Base-by-base conservation (phyloP, 1,140 invertebrate genomes). In the Dendrolimus punctatus region DNA sequence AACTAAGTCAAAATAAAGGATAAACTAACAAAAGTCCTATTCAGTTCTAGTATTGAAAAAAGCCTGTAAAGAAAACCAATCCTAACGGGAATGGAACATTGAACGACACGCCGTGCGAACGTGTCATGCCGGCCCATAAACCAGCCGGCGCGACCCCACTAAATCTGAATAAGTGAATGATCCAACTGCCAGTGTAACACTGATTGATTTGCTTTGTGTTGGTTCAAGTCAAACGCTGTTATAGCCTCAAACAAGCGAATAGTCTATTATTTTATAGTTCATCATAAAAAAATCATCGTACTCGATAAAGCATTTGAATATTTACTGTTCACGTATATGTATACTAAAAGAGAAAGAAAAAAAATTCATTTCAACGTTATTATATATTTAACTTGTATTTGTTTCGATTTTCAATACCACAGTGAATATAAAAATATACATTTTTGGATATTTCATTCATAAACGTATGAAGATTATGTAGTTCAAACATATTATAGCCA, bases 91-190 rank as follows among this genome's bases (percentile, higher is more conserved):
- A 23, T 23, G 23, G 23, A 23, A 23, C 23, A 23, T 23, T 23
- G 23, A 23, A 23, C 23, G 23, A 50, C 40, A 40, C 49, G n/a
- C 10, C 37, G n/a, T 40, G 39, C 39, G 55, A 56, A 54, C 59
- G 48, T 54, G 51, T 48, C 46, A 54, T 62, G 51, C 60, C 62
- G 53, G 59, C 45, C 60, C 62, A 58, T 69, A 69, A 66, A 67
- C 41, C 51, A 60, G 49, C 57, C 56, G 60, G 57, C 57, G 45
- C 60, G 51, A 56, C 43, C 55, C 58, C 64, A 68, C 66, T 62
- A 64, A 70, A 67, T 64, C 59, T 62, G 64, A 64, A 69, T 70
- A 70, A 68, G 67, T 65, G 71, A 66, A 68, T 66, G 64, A 71
- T 69, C 57, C 56, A 23, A 54, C 54, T 64, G 62, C 68, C 61